Conservation (phyloP, 2,888 invertebrate genomes). For the Chloroclystis v-ata region DNA sequence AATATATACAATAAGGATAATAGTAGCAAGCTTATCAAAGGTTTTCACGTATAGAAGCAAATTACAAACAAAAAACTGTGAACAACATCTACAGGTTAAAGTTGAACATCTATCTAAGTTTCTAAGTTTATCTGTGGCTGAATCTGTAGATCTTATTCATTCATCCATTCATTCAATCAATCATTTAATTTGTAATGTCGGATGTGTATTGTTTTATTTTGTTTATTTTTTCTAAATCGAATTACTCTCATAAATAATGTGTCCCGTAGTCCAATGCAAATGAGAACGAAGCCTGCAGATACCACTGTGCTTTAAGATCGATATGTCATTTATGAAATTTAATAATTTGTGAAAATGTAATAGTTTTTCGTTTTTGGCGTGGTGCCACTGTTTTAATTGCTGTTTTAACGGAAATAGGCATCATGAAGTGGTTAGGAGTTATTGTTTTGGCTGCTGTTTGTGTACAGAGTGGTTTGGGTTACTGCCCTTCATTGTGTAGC, state of each 20-base stretch:
- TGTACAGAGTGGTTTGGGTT: conserved; percentile 44
- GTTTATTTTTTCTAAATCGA: conserved; percentile 55
- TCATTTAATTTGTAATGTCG: conserved; percentile 58
- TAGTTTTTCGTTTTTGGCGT: conserved; percentile 69
- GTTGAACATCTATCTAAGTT: too few species aligned
- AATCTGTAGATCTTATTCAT: neutral
- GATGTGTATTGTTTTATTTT: conserved; percentile 50
- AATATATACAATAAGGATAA: too few species aligned
- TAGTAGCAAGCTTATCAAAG: too few species aligned
- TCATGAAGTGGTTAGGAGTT: conserved; percentile 56
- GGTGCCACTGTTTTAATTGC: conserved; percentile 66
- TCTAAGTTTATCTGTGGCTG: too few species aligned
- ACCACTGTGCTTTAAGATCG: conserved; percentile 22
- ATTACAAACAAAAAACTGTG: too few species aligned
- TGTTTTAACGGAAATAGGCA: conserved; percentile 55
- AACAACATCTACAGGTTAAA: too few species aligned
- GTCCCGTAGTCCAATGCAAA: neutral
- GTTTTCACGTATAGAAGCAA: too few species aligned
- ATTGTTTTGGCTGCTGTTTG: conserved; percentile 47
- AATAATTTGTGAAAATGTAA: conserved; percentile 71
- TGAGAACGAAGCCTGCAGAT: conserved; percentile 13
- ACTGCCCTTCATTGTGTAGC: conserved; percentile 74
- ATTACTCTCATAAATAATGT: conserved; percentile 2
- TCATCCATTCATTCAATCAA: conserved; percentile 31
- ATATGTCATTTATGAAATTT: conserved; percentile 44